Base-by-base conservation (phyloP, 2,797 vertebrate species). In the Pyrrhura leucotis region DNA sequence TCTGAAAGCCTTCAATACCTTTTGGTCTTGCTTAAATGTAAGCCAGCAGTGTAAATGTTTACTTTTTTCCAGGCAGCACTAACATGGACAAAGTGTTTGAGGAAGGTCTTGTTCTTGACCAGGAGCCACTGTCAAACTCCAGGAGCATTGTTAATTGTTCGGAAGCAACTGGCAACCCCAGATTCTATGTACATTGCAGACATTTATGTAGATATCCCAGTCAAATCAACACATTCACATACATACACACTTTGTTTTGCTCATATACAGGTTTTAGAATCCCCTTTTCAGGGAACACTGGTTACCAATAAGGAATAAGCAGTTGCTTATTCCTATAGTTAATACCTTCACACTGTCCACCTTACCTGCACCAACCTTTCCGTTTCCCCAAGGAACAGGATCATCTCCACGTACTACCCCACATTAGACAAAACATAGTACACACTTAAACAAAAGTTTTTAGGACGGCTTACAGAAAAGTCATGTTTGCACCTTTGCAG, bases 241-340 rank as follows among this genome's bases (percentile, higher is more conserved):
- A 85, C 9, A 66, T 26, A 88, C 8, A 80, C 17, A 58, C 8
- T 92, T 93, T 93, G 97, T 97, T 98, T 98, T 98, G 97, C 98
- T 98, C 98, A 98, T 98, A 98, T 26, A 44, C 98, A 98, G 97
- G 97, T 53, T 93, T 94, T 78, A 96, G 93, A 97, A 89, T 62
- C 91, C 89, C 77, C 58, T 62, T 83, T 58, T 45, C 54, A 95
- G 51, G 56, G 87, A 50, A 90, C 0, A 2, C 39, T 74, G 58
- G 40, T 37, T 71, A 9, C 40, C 37, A 59, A 73, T 37, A 54
- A 56, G 68, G 16, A 79, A 78, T 47, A 58, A 74, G 26, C 31
- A 61, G 53, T 12, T 59, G 26, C 16, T n/a, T 19, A 73, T 80
- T 25, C 53, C 53, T 45, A 33, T 9, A 50, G 23, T n/a, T 22